Evolutionary conservation across 2,888 invertebrate species (phyloP).

Genomic region (Sminthurinus aureus): DNA sequence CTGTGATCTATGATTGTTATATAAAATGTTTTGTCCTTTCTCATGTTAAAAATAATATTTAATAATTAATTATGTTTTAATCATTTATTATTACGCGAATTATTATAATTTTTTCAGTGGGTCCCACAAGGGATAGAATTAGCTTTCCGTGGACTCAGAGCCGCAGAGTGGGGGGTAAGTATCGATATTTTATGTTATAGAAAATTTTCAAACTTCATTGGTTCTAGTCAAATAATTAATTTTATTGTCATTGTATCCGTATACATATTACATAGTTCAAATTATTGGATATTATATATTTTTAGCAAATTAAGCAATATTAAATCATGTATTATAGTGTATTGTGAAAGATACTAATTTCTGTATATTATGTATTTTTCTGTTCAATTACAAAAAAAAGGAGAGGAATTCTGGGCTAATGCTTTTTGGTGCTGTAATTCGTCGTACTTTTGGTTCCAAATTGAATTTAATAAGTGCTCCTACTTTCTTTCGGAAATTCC

Average conservation of each 20-base stretch:
- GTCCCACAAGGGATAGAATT: conserved; percentile 75
- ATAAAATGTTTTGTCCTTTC: no score
- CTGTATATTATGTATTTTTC: neutral
- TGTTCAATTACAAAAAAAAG: conserved; percentile 65
- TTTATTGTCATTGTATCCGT: neutral
- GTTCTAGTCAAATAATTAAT: no score
- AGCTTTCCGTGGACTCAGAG: conserved; percentile 78
- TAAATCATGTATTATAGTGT: neutral
- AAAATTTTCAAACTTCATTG: no score
- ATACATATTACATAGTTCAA: neutral
- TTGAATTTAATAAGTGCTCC: conserved; percentile 66
- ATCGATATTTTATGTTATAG: conserved; percentile 4
- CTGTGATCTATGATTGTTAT: no score
- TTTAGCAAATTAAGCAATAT: neutral
- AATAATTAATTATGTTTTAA: neutral
- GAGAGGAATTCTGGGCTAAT: conserved; percentile 87
- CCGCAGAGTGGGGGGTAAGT: conserved; percentile 79
- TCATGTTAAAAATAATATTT: neutral
- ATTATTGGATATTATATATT: neutral
- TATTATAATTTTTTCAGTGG: conserved; percentile 72
- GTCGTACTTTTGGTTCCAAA: conserved; percentile 79
- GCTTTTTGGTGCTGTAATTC: conserved; percentile 81
- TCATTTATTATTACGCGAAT: conserved; percentile 66
- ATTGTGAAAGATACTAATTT: neutral
- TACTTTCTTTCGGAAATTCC: conserved; percentile 80